A percentile compares a stretch with the other conserved stretches of the same genome.
phyloP scores from a whole-genome alignment of 1,140 invertebrate genomes.

The Teleopsis dalmanni region DNA sequence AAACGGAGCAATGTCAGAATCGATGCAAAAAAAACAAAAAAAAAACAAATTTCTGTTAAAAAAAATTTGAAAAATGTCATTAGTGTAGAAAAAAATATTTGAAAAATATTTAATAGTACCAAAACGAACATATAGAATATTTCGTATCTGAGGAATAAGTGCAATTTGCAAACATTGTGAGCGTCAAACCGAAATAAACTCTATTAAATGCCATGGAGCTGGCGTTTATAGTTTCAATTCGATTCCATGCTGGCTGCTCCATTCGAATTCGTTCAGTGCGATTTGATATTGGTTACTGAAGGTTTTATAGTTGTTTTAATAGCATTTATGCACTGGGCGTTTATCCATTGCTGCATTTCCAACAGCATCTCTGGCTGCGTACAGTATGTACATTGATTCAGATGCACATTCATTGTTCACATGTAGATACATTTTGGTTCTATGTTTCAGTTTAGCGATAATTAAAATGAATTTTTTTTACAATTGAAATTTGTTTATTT shows the following conservation, averaged over 20 bases:
- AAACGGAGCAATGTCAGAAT: no score
- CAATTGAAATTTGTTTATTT: no score
- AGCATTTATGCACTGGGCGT: neutral
- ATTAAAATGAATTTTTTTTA: conserved; percentile 9
- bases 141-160: conserved; percentile 2
- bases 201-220: conserved; percentile 5
- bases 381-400: neutral
- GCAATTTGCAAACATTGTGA: neutral
- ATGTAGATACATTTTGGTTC: neutral
- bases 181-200: conserved; percentile 13
- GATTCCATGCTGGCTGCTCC: conserved; percentile 2
- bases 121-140: no score
- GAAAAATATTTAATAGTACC: no score
- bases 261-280: no score
- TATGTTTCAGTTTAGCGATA: conserved; percentile 9
- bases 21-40: neutral
- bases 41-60: no score
- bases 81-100: no score
- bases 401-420: neutral
- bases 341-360: neutral
- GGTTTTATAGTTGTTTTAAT: neutral
- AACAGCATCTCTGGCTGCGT: neutral
- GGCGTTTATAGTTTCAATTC: conserved; percentile 3
- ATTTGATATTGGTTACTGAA: neutral
- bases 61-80: neutral